Evolutionary conservation across 2,888 invertebrate species (phyloP).

Genomic region (Mesoligia furuncula): DNA sequence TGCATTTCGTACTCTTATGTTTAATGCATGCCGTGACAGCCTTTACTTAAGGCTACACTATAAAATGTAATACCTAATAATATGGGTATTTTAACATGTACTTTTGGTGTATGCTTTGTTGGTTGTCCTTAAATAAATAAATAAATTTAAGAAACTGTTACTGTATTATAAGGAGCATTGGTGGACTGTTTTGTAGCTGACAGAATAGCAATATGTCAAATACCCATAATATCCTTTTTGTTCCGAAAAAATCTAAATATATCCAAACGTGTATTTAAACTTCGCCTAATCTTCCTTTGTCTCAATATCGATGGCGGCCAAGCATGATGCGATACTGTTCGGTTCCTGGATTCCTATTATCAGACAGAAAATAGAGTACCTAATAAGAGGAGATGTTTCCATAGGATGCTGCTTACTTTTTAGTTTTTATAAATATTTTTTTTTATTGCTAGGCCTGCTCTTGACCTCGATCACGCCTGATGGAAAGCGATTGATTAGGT

Average conservation of each 20-base stretch:
- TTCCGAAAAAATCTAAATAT: background rate
- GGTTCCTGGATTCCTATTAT: background rate
- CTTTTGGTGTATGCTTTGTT: too few species aligned
- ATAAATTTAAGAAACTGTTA: too few species aligned
- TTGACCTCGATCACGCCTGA: background rate
- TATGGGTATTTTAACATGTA: too few species aligned
- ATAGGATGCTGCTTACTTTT: background rate
- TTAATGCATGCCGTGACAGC: too few species aligned
- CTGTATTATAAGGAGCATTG: too few species aligned
- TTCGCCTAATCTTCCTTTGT: background rate
- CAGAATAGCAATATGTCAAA: background rate
- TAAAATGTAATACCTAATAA: too few species aligned
- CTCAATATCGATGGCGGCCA: background rate
- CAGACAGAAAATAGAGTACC: background rate
- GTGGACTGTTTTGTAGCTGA: background rate
- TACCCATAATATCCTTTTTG: too few species aligned
- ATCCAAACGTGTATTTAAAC: background rate
- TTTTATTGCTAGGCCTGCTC: background rate
- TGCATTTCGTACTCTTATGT: too few species aligned
- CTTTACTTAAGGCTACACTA: too few species aligned
- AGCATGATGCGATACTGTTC: background rate
- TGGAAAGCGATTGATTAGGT: background rate
- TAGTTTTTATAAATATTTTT: background rate
- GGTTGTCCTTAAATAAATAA: too few species aligned
- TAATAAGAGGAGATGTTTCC: background rate